Evolutionary conservation across 2,888 invertebrate genomes (phyloP), one percentile per base, ranked within the genome.

Genomic region (Amiota communis): DNA sequence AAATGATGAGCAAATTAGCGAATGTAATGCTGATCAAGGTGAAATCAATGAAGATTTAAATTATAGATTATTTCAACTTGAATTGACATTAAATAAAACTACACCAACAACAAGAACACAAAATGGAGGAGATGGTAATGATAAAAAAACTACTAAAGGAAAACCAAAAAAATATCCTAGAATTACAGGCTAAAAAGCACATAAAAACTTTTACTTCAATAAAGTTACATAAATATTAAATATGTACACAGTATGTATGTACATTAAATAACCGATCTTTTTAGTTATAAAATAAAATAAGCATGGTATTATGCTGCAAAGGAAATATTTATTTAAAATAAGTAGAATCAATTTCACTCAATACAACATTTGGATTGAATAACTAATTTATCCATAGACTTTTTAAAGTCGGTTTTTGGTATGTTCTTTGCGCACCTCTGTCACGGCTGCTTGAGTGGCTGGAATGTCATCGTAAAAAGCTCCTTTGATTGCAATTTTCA

Each of bases 41-140:
- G 53, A 68, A 20, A 53, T 68, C 23, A 68, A 68, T 68, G 51
- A 68, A 23, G 51, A 68, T 53, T 13, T 68, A 15, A 47, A 68
- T 23, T 12, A 68, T 17, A 51, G 67, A n/a, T 15, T 68, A 23
- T 68, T 53, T 48, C 12, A 11, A n/a, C 11, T 68, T 36, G 67
- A 68, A 17, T 13, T 15, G n/a, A 10, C 46, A 36, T 63, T 36
- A 12, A 63, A 63, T 63, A 10, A 17, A 51, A 53, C 67, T 15
- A 8, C 15, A 63, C 11, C 20, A 13, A 0, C 63, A 46, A n/a
- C 8, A 63, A 23, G 8, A 63, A 46, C 6, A 65, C 11, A 65
- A n/a, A 65, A 47, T 47, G 12, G 0, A 10, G 47, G 15, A 10
- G 23, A 13, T 12, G 47, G 12, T 46, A 65, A 65, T 47, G 9